Conservation (phyloP, 2,888 invertebrate species). For the Agrotis segetum region DNA sequence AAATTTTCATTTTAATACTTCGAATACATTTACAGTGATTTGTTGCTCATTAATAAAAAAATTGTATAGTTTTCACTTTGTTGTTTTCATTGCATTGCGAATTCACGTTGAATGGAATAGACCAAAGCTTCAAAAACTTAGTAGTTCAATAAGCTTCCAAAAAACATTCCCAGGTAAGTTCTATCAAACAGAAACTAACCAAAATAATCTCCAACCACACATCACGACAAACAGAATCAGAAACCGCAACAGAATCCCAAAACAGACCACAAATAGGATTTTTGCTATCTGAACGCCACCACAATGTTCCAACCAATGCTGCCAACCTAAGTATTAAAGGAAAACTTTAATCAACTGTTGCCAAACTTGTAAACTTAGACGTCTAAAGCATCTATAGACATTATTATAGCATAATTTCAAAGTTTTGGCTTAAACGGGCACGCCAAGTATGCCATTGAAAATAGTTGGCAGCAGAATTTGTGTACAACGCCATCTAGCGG, state of each 20-base stretch:
- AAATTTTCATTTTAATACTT: too few relatives aligned
- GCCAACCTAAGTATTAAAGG: slow-evolving; percentile 54
- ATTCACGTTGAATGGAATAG: not conserved
- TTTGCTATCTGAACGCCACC: slow-evolving; percentile 62
- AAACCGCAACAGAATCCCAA: slow-evolving; percentile 35
- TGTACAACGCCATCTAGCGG: slow-evolving; percentile 80
- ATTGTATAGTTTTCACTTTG: too few relatives aligned
- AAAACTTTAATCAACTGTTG: slow-evolving; percentile 78
- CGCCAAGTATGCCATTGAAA: slow-evolving; percentile 69
- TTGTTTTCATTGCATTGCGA: not conserved
- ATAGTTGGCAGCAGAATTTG: slow-evolving; percentile 74
- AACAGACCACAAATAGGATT: slow-evolving; percentile 62
- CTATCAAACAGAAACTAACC: slow-evolving; percentile 23
- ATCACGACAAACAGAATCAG: slow-evolving; percentile 40
- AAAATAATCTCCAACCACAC: slow-evolving; percentile 41
- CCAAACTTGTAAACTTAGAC: slow-evolving; percentile 70
- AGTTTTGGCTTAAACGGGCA: slow-evolving; percentile 65
- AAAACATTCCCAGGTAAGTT: slow-evolving; percentile 15
- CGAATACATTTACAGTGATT: too few relatives aligned
- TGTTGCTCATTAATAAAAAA: too few relatives aligned
- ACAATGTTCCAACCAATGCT: slow-evolving; percentile 44
- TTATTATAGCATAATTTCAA: slow-evolving; percentile 82
- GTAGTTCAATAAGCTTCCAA: slow-evolving; percentile 9
- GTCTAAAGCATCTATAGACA: slow-evolving; percentile 61
- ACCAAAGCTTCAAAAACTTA: not conserved